Percentiles rank a stretch among this genome's conserved stretches.
Conservation (phyloP, 2,113 vertebrate species). For the Carassius gibelio region DNA sequence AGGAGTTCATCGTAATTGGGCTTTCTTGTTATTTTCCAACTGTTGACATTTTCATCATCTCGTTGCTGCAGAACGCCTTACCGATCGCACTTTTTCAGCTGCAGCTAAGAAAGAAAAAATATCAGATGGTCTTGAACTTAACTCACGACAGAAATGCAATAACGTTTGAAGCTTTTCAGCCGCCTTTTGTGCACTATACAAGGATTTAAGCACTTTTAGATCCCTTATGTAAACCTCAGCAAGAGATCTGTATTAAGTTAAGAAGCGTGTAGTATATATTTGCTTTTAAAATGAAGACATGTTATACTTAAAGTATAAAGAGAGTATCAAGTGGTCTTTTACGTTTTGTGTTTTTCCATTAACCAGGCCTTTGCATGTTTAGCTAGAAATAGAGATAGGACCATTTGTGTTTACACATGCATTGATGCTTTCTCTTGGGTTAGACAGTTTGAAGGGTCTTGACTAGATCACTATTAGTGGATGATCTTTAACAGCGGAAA, state of each 20-base stretch:
- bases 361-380: neutral
- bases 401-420: neutral
- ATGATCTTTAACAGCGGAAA: conserved; percentile 20
- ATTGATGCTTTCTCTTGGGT: neutral
- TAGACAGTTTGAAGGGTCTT: too few species aligned
- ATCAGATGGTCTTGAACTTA: conserved; percentile 50
- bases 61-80: conserved; percentile 54
- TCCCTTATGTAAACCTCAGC: neutral
- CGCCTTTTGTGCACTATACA: neutral
- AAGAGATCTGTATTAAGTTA: conserved; percentile 18
- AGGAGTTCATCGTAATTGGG: conserved; percentile 31
- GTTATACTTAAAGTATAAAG: neutral
- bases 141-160: conserved; percentile 34
- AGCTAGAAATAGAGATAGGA: neutral
- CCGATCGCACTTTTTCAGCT: conserved; percentile 54
- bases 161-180: conserved; percentile 30
- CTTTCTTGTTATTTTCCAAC: conserved; percentile 48
- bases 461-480: neutral
- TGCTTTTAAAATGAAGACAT: conserved; percentile 23
- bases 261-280: conserved; percentile 25
- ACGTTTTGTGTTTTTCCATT: neutral
- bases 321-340: neutral
- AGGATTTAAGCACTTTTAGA: conserved; percentile 28
- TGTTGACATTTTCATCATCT: conserved; percentile 44
- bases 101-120: conserved; percentile 35